Base-by-base conservation (phyloP, 2,113 vertebrate species). In the Sinosuthora webbiana region DNA sequence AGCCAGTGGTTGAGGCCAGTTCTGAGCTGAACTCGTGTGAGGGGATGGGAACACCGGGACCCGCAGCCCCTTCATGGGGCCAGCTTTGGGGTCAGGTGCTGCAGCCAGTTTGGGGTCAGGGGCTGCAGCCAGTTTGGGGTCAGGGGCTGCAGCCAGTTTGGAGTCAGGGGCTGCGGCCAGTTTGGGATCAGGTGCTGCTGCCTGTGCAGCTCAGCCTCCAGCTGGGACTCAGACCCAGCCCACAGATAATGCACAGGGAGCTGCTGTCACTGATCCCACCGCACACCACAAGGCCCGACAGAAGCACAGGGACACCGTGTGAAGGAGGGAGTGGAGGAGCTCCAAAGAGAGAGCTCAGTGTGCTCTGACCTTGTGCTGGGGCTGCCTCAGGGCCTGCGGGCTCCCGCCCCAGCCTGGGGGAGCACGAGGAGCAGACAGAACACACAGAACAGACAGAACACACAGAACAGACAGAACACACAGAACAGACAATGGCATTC, bases 21-120 rank as follows among this genome's bases (percentile, higher is more conserved):
- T 91, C 67, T 79, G 85, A 95, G 95, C 76, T 78, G 94, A 90
- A 56, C 86, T 88, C 90, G 41, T 41, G 28, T 7, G 50, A 90
- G 68, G 71, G 14, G 82, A 59, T 79, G 92, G 71, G 80, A 92
- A 55, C 21, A 63, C 5, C 2, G 74, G 75, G 79, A 65, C 67
- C 75, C 82, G 24, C 41, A 56, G 75, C 68, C 88, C 83, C 91
- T 45, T 63, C 49, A 60, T 25, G 75, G 90, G 60, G 31, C 12
- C 22, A 6, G 50, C n/a, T 15, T 67, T 24, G 31, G 78, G 55
- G 87, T 56, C 81, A 50, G 60, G 37, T 8, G 37, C 37, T 39
- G 37, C 37, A 39, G 37, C 8, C 37, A 39, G 37, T 39, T 39
- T 39, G 37, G 37, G 37, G 37, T 39, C 37, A 39, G 37, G 37